Percentiles rank a stretch among this genome's conserved stretches.
phyloP scores from a whole-genome alignment of 2,113 vertebrate genomes.

The Verasper variegatus region DNA sequence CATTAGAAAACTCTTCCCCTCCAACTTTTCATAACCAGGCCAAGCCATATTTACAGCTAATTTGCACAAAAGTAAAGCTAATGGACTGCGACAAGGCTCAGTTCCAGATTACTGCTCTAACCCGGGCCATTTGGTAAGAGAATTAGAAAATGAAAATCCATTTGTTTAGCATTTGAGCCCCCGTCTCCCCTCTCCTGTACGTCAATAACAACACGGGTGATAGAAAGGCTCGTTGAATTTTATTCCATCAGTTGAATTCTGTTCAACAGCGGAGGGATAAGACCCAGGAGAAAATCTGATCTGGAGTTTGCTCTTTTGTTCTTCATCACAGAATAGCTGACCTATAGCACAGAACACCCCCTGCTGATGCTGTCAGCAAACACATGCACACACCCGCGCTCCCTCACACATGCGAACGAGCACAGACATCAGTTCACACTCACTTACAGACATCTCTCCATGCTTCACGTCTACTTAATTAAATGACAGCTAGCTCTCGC shows the following conservation, averaged over 20 bases:
- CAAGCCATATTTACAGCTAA: slow-evolving; percentile 54
- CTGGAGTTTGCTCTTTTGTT: slow-evolving; percentile 13
- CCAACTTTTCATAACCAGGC: slow-evolving; percentile 37
- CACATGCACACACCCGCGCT: not conserved
- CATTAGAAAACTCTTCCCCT: slow-evolving; percentile 30
- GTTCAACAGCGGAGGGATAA: not conserved
- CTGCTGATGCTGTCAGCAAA: slow-evolving; percentile 32
- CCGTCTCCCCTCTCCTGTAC: not conserved
- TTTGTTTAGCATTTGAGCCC: slow-evolving; percentile 45
- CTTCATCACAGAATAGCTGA: slow-evolving; percentile 33
- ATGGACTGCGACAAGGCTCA: slow-evolving; percentile 63
- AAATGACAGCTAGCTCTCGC: slow-evolving; percentile 58
- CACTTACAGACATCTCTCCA: slow-evolving; percentile 14
- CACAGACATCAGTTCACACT: not conserved
- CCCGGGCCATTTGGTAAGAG: slow-evolving; percentile 59
- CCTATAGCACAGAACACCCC: slow-evolving; percentile 28
- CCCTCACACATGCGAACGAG: slow-evolving; percentile 9
- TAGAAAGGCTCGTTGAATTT: not conserved
- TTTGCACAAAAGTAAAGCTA: slow-evolving; percentile 60
- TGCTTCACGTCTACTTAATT: slow-evolving; percentile 56
- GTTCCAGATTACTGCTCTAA: slow-evolving; percentile 70
- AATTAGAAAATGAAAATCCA: slow-evolving; percentile 68
- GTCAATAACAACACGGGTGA: slow-evolving; percentile 27
- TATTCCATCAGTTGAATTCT: not conserved
- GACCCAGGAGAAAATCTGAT: slow-evolving; percentile 18